These are phyloP conservation scores for Petromus typicus DNA, from an alignment of 2,113 vertebrate genomes.

Conservation along the genomic window DNA sequence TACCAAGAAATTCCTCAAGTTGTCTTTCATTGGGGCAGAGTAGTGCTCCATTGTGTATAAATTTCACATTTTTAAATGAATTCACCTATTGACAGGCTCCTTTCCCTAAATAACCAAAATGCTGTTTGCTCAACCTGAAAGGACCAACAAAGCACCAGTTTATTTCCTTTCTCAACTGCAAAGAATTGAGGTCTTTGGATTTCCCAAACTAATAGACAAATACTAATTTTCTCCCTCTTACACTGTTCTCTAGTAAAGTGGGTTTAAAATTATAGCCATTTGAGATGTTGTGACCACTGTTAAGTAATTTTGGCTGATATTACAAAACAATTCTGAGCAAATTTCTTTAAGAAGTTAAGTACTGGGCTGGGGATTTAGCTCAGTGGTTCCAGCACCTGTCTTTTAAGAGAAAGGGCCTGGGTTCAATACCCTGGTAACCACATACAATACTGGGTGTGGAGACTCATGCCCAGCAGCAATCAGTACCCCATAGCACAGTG, in stretches of 20 bases:
- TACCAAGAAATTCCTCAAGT: neutral
- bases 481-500: no score
- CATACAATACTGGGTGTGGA: no score
- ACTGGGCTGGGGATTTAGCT: no score
- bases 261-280: neutral
- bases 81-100: neutral
- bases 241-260: neutral
- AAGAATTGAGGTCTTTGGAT: no score
- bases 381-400: no score
- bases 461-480: no score
- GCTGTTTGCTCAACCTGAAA: neutral
- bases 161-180: neutral
- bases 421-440: no score
- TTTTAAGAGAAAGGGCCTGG: no score
- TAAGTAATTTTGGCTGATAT: neutral
- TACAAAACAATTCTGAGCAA: neutral
- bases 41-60: neutral
- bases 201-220: neutral
- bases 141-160: neutral
- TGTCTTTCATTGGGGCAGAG: neutral
- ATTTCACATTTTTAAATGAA: neutral
- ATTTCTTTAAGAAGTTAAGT: neutral
- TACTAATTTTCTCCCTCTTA: neutral
- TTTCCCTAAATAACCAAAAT: neutral
- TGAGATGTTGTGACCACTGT: neutral